Percentiles rank a stretch among this genome's conserved stretches.
Conservation (phyloP, 1,140 invertebrate genomes). For the Scaptodrosophila lebanonensis region DNA sequence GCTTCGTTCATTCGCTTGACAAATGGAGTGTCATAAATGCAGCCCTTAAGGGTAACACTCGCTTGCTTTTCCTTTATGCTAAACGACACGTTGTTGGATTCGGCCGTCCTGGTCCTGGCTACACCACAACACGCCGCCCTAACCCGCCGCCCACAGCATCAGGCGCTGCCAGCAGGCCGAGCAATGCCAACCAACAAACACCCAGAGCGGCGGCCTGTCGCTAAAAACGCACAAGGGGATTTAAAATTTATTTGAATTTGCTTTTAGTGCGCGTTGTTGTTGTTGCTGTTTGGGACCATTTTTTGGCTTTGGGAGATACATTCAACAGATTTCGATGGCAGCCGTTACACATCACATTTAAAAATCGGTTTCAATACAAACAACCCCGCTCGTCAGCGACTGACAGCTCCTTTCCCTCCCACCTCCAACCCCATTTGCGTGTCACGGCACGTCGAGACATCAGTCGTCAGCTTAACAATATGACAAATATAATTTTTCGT, state of each 20-base stretch:
- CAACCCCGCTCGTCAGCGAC: slow-evolving; percentile 30
- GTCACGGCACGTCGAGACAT: too few species aligned
- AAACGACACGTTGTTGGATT: slow-evolving; percentile 59
- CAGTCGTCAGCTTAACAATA: slow-evolving; percentile 70
- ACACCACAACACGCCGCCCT: slow-evolving; percentile 7
- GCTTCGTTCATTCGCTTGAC: slow-evolving; percentile 67
- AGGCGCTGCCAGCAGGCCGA: too few species aligned
- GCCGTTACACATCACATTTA: slow-evolving; percentile 70
- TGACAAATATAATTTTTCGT: slow-evolving; percentile 75
- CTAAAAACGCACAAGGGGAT: slow-evolving; percentile 76
- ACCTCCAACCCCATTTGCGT: too few species aligned
- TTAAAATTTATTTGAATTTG: slow-evolving; percentile 76
- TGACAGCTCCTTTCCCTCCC: too few species aligned
- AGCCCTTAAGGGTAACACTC: slow-evolving; percentile 62
- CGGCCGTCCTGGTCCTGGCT: slow-evolving; percentile 8
- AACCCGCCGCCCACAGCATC: neutral
- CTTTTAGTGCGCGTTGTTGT: slow-evolving; percentile 63
- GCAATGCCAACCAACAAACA: too few species aligned
- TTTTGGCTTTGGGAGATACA: slow-evolving; percentile 38
- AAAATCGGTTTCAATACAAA: slow-evolving; percentile 65
- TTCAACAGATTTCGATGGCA: slow-evolving; percentile 74
- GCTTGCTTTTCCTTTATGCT: slow-evolving; percentile 51
- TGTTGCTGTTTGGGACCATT: slow-evolving; percentile 4
- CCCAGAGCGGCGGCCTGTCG: slow-evolving; percentile 33
- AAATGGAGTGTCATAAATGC: slow-evolving; percentile 76